Percentiles rank a stretch among this genome's conserved stretches.
phyloP scores from a whole-genome alignment of 92 coral and sea anemone species.

The Ricordea florida region DNA sequence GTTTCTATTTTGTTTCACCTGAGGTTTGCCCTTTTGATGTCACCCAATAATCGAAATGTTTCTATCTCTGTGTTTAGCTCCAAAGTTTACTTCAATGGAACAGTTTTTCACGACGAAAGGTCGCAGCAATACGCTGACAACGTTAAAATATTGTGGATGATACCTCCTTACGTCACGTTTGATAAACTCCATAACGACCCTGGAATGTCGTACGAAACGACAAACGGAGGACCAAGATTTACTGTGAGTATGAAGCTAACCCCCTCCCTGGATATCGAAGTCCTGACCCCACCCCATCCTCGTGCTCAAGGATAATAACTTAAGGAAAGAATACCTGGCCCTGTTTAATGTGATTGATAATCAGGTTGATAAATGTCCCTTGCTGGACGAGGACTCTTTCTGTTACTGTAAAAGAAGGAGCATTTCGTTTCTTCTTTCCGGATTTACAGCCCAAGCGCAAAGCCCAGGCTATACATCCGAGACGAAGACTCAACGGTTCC shows the following conservation, averaged over 20 bases:
- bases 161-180: conserved; percentile 78
- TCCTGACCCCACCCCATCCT: not conserved
- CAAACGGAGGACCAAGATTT: conserved; percentile 65
- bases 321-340: too few species aligned
- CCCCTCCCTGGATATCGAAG: not conserved
- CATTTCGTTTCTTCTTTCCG: too few species aligned
- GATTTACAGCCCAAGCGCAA: too few species aligned
- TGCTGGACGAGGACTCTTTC: too few species aligned
- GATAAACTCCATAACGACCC: not conserved
- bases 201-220: not conserved
- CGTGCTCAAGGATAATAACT: not conserved
- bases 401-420: too few species aligned
- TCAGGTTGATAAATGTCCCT: too few species aligned
- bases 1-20: not conserved
- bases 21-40: not conserved
- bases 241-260: conserved; percentile 52
- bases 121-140: conserved; percentile 75
- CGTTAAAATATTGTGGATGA: conserved; percentile 81
- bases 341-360: too few species aligned
- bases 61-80: conserved; percentile 71
- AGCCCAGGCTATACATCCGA: too few species aligned
- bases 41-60: not conserved
- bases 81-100: conserved; percentile 74
- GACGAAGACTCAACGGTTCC: too few species aligned
- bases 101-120: conserved; percentile 61